A percentile compares a stretch with the other conserved stretches of the same genome.
These are phyloP conservation scores for Stegophylla sp. DNA, from an alignment of 2,888 invertebrate genomes.

Conservation along the genomic window DNA sequence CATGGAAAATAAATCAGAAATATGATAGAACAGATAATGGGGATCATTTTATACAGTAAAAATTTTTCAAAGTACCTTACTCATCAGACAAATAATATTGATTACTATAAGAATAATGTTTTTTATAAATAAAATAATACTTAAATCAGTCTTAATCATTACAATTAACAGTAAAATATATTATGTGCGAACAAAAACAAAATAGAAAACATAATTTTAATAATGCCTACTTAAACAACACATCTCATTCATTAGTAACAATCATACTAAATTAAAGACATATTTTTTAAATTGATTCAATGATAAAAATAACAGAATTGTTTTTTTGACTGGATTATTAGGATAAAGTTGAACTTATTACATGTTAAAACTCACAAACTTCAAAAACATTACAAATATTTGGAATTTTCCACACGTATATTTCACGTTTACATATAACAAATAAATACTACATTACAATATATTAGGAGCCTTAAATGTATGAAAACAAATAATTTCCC, in stretches of 20 bases:
- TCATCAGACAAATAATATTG: too few species aligned
- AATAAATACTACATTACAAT: neutral
- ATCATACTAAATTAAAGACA: neutral
- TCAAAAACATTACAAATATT: neutral
- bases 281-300: neutral
- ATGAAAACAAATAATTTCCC: neutral
- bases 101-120: too few species aligned
- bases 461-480: neutral
- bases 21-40: too few species aligned
- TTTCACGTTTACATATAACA: neutral
- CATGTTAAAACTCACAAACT: neutral
- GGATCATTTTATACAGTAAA: too few species aligned
- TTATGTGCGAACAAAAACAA: neutral
- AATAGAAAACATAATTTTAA: neutral
- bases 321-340: neutral
- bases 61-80: neutral
- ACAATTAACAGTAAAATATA: neutral
- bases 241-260: neutral
- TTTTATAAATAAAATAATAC: too few species aligned
- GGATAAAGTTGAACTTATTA: neutral
- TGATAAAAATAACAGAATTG: neutral
- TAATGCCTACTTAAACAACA: neutral
- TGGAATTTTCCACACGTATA: neutral
- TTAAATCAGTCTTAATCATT: conserved; percentile 2
- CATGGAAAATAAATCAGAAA: too few species aligned